Percentiles rank a stretch among this genome's conserved stretches.
phyloP scores from a whole-genome alignment of 2,797 vertebrate species.

The Pseudopleuronectes americanus region DNA sequence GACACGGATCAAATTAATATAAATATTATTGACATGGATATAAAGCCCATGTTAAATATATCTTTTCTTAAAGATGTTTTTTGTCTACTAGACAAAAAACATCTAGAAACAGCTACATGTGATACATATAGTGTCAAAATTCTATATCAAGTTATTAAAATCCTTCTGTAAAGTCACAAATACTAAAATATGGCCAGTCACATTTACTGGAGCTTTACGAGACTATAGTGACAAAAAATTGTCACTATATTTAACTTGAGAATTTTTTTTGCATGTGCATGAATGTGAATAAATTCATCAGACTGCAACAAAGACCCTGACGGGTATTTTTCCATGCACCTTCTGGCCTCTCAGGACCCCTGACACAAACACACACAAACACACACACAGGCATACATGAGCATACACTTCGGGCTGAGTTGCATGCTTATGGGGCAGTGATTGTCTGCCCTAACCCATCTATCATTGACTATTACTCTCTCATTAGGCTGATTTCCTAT shows the following conservation, averaged over 20 bases:
- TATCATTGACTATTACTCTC: slow-evolving; percentile 84
- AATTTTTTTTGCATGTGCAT: slow-evolving; percentile 12
- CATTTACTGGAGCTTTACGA: too few species aligned
- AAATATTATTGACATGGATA: too few species aligned
- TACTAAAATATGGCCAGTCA: too few species aligned
- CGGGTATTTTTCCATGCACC: slow-evolving; percentile 71
- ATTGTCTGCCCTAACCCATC: slow-evolving; percentile 87
- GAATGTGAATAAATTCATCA: slow-evolving; percentile 25
- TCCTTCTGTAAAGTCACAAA: too few species aligned
- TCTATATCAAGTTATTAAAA: too few species aligned
- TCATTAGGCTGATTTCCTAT: slow-evolving; percentile 83
- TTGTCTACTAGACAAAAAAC: too few species aligned
- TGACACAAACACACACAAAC: slow-evolving; percentile 1
- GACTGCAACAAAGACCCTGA: slow-evolving; percentile 45
- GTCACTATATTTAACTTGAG: background rate
- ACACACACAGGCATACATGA: slow-evolving; percentile 61
- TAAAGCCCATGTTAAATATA: too few species aligned
- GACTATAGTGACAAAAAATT: too few species aligned
- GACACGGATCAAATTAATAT: too few species aligned
- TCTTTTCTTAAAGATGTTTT: too few species aligned
- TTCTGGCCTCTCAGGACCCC: slow-evolving; percentile 74
- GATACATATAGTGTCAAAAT: too few species aligned
- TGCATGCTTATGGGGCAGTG: slow-evolving; percentile 80
- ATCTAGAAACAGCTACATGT: too few species aligned
- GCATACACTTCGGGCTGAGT: slow-evolving; percentile 62